Evolutionary conservation across 64 coral and sea anemone genomes (phyloP), one percentile per base, ranked within the genome.

Genomic region (Hydrozoanthus tunicans): DNA sequence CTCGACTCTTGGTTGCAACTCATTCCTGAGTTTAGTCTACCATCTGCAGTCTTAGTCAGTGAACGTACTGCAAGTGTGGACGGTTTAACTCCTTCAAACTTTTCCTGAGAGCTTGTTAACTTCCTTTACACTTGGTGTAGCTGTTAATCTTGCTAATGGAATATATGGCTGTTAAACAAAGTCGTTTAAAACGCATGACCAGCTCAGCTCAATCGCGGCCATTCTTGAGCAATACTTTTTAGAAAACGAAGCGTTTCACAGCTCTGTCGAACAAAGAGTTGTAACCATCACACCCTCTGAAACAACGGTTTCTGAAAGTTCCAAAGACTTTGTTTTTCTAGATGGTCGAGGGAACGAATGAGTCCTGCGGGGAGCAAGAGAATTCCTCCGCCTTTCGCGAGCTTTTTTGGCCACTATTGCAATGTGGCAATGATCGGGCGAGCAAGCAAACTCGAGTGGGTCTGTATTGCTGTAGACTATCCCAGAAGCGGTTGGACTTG

Each of bases 321-420:
- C 82, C 52, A 85, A 67, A 70, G 82, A 85, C n/a, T 85, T 85
- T 0, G 82, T 51, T 11, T 85, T 85, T 85, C 82, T 69, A 14
- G 82, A 85, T 56, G 82, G 82, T 52, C 82, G 82, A 53, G 82
- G 82, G 1, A 69, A 17, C 5, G 15, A 68, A 5, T 85, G 64
- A 14, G 82, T 85, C 15, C 82, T 85, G 51, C 82, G 64, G 0
- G 82, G 82, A 6, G 82, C 82, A 9, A 85, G 82, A 52, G 82
- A 85, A 54, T 70, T 85, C 70, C 82, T 70, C 70, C 82, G 64
- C 52, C 82, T 70, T 85, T 85, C 82, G 8, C 82, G 32, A 4
- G 82, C 82, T 85, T 85, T 85, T 70, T 85, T 85, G 4, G 82
- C 82, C 32, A 85, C 64, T 57, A n/a, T 85, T 55, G 82, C 82